Conservation (phyloP, 2,888 invertebrate genomes). For the Bruchidius siliquastri region DNA sequence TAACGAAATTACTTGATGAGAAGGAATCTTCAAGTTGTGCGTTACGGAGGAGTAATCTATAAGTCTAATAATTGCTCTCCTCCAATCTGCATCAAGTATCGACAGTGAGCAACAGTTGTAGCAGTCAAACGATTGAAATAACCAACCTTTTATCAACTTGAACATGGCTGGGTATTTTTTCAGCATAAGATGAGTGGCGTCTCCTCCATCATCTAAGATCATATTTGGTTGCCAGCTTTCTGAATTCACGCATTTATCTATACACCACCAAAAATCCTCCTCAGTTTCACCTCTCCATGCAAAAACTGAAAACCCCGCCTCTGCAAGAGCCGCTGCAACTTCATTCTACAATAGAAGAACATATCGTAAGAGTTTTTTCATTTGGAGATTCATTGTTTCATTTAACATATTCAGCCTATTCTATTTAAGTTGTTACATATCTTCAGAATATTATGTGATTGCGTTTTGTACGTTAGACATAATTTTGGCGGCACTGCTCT, state of each 20-base stretch:
- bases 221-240: conserved; percentile 97
- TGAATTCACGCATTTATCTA: conserved; percentile 88
- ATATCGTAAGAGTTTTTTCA: too few relatives aligned
- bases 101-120: neutral
- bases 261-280: conserved; percentile 99
- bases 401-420: too few relatives aligned
- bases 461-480: too few relatives aligned
- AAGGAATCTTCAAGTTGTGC: too few relatives aligned
- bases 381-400: too few relatives aligned
- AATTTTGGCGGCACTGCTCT: too few relatives aligned
- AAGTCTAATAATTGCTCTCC: too few relatives aligned
- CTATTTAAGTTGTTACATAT: too few relatives aligned
- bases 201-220: conserved; percentile 96
- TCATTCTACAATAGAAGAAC: conserved; percentile 71
- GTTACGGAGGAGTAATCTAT: too few relatives aligned
- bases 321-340: conserved; percentile 92
- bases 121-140: neutral
- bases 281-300: conserved; percentile 97
- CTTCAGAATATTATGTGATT: too few relatives aligned
- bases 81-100: too few relatives aligned
- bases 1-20: too few relatives aligned
- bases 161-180: conserved; percentile 93
- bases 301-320: conserved; percentile 84
- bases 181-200: conserved; percentile 92
- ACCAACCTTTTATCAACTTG: conserved; percentile 78